Percentiles rank a stretch among this genome's conserved stretches.
Evolutionary conservation across 2,888 invertebrate species (phyloP).

Genomic region (Phyto melanocephala): DNA sequence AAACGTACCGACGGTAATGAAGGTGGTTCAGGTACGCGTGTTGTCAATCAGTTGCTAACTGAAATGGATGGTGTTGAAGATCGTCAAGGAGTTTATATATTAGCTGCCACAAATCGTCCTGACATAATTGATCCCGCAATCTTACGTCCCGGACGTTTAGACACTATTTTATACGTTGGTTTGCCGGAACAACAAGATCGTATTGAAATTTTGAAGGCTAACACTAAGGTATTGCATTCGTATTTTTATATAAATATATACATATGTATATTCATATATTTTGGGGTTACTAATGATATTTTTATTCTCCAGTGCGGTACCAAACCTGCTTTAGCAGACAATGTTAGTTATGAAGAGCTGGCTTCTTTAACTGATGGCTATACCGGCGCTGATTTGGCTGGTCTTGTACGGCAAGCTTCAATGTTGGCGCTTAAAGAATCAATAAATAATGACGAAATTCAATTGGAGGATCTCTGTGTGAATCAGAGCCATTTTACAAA

Average conservation of each 20-base stretch:
- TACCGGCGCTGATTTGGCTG: conserved; percentile 96
- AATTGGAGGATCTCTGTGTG: conserved; percentile 82
- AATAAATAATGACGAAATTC: conserved; percentile 81
- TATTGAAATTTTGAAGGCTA: conserved; percentile 90
- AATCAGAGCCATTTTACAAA: conserved; percentile 85
- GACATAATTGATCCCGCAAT: conserved; percentile 98
- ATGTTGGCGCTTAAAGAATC: conserved; percentile 88
- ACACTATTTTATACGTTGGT: conserved; percentile 93
- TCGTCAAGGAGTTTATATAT: conserved; percentile 93
- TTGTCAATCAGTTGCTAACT: conserved; percentile 97
- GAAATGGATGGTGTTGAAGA: conserved; percentile 99
- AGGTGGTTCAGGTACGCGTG: conserved; percentile 87
- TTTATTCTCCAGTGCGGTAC: conserved; percentile 84
- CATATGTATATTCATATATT: too few species aligned
- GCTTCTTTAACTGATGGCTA: conserved; percentile 87
- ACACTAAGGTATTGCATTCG: conserved; percentile 87
- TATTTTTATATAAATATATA: too few species aligned
- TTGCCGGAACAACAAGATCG: conserved; percentile 90
- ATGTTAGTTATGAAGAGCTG: conserved; percentile 87
- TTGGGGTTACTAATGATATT: conserved; percentile 11
- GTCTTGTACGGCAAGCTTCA: conserved; percentile 92
- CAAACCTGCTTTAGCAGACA: conserved; percentile 86
- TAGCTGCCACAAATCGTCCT: conserved; percentile 97
- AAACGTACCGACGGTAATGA: conserved; percentile 87
- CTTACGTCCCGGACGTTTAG: conserved; percentile 91